Conservation (phyloP, 2,888 invertebrate genomes). For the Baronia brevicornis region DNA sequence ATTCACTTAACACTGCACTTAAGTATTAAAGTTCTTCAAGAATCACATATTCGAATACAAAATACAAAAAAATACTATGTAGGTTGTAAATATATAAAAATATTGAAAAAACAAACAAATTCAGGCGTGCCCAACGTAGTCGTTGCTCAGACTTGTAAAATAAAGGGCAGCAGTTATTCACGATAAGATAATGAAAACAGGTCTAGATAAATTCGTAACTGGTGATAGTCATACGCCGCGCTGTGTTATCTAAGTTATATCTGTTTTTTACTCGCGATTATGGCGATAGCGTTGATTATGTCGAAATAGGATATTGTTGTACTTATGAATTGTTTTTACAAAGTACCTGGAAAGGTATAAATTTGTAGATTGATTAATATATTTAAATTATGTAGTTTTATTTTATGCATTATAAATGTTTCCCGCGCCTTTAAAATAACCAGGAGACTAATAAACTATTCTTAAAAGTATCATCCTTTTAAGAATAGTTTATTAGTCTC, state of each 20-base stretch:
- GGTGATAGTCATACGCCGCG: constrained; percentile 44
- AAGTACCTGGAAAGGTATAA: no score
- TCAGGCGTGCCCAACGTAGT: constrained; percentile 42
- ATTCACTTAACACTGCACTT: constrained; percentile 14
- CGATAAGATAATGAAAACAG: constrained; percentile 73
- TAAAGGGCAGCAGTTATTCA: constrained; percentile 50
- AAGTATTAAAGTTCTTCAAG: not conserved
- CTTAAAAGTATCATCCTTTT: no score
- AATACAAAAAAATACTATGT: constrained; percentile 15
- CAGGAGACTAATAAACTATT: no score
- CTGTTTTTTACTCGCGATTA: constrained; percentile 57
- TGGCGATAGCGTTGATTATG: constrained; percentile 51
- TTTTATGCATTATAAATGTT: no score
- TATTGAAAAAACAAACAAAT: constrained; percentile 21
- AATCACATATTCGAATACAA: constrained; percentile 4
- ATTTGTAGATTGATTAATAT: no score
- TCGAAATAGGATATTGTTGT: constrained; percentile 19
- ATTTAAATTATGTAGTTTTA: no score
- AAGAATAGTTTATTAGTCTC: no score
- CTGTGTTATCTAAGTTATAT: constrained; percentile 39
- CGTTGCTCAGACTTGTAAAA: constrained; percentile 46
- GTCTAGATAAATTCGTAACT: constrained; percentile 70
- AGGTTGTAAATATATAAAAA: no score
- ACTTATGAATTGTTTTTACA: no score
- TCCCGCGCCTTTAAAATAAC: no score